Evolutionary conservation across 1,140 invertebrate species (phyloP), one percentile per base, ranked within the genome.

Genomic region (Pseudomyrmex concolor): DNA sequence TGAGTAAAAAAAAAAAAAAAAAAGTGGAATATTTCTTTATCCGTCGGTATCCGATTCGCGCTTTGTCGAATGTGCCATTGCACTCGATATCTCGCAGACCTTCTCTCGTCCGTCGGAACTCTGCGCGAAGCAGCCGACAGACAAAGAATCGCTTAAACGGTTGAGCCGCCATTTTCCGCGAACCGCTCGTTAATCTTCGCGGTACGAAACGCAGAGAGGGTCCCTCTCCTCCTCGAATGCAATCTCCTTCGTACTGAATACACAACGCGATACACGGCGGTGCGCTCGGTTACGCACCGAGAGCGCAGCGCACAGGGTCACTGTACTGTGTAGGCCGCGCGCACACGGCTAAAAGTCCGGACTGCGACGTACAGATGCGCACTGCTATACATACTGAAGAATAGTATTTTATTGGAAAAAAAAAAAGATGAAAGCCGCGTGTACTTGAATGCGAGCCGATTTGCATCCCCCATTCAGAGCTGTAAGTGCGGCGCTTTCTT

Each of bases 181-280:
- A 86, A 88, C 51, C 48, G 85, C 70, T 88, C 82, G 82, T 88
- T 88, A 88, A 88, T 88, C 81, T 86, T 73, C 57, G 84, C 71
- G 82, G 82, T 68, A 84, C 59, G 51, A 83, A 82, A 73, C 25
- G 2, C 19, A 78, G 22, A 15, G 67, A 77, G 72, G 51, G 67
- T 59, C 25, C 60, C 34, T 48, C 62, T 54, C 34, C 51, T 48
- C 48, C 48, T 84, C 48, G 45, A 84, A 70, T 60, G 85, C 73
- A 80, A 84, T 86, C 71, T 50, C 67, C 57, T 74, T 59, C 55
- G 72, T 77, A 82, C 83, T 76, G 83, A 88, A 85, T 87, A 87
- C 77, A 77, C 66, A 80, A 60, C 64, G 76, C 83, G 72, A 82
- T 85, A 57, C 77, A 80, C 84, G 57, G 68, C 85, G 70, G 63